These are phyloP conservation scores for Rhagonycha lutea DNA, from an alignment of 2,888 invertebrate species.

Conservation along the genomic window DNA sequence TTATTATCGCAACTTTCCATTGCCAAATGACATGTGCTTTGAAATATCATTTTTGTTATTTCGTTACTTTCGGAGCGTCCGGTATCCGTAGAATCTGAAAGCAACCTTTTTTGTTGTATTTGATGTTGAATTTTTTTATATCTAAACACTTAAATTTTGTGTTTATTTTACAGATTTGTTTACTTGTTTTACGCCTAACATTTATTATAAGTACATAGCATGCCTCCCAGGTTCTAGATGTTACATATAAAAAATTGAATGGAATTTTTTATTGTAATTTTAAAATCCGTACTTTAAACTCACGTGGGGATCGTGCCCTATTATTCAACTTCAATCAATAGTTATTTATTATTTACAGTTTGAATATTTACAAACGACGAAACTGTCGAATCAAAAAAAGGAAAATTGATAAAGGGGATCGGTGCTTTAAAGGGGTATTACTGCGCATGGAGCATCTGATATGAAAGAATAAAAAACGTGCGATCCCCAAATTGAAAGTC, in stretches of 20 bases:
- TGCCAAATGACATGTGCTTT: constrained; percentile 88
- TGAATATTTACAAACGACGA: constrained; percentile 32
- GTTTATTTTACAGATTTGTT: constrained; percentile 15
- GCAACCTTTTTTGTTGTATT: constrained; percentile 34
- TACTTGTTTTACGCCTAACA: constrained; percentile 17
- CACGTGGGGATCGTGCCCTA: constrained; percentile 16
- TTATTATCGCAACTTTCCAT: constrained; percentile 82
- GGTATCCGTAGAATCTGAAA: constrained; percentile 48
- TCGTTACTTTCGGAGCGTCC: constrained; percentile 39
- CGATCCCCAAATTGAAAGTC: constrained; percentile 47
- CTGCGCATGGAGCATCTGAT: constrained; percentile 40
- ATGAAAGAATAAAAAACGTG: constrained; percentile 45
- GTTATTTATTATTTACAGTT: constrained; percentile 33
- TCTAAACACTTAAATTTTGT: constrained; percentile 24
- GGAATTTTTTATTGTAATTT: constrained; percentile 7
- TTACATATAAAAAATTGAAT: not conserved
- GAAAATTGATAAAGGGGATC: constrained; percentile 33
- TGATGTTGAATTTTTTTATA: constrained; percentile 54
- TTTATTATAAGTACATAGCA: constrained; percentile 12
- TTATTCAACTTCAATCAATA: constrained; percentile 31
- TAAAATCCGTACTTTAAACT: constrained; percentile 14
- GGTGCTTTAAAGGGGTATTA: constrained; percentile 32
- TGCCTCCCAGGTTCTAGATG: constrained; percentile 13
- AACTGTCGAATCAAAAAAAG: constrained; percentile 35
- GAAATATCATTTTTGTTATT: constrained; percentile 62